Conservation (phyloP, 2,888 invertebrate genomes). For the Drosophila barbarae region DNA sequence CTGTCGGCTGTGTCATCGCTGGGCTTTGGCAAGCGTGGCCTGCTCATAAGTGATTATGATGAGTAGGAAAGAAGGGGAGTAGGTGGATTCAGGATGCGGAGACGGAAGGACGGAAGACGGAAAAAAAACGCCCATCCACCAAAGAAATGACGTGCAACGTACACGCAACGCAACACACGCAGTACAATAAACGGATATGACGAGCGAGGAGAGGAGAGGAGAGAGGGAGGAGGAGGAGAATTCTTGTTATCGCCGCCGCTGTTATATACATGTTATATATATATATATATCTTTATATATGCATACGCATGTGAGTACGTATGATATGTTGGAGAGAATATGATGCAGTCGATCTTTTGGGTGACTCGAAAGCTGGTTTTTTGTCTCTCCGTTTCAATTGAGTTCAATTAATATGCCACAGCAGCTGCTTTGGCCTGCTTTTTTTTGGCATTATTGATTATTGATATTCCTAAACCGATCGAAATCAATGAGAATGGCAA, state of each 20-base stretch:
- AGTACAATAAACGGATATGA: slow-evolving; percentile 37
- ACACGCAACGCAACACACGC: slow-evolving; percentile 38
- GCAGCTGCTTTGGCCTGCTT: slow-evolving; percentile 19
- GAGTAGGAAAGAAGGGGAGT: slow-evolving; percentile 53
- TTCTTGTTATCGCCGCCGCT: slow-evolving; percentile 57
- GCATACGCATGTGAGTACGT: background rate
- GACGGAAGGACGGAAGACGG: background rate
- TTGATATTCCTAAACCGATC: slow-evolving; percentile 5
- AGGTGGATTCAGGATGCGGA: background rate
- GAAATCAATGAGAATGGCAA: background rate
- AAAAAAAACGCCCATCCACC: slow-evolving; percentile 32
- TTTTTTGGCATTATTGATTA: slow-evolving; percentile 6
- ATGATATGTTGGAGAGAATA: background rate
- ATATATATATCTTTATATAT: slow-evolving; percentile 1
- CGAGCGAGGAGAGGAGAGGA: slow-evolving; percentile 2
- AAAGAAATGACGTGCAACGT: slow-evolving; percentile 49
- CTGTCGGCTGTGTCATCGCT: slow-evolving; percentile 56
- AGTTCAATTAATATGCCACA: slow-evolving; percentile 26
- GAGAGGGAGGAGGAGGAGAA: slow-evolving; percentile 23
- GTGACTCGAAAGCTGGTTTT: slow-evolving; percentile 32
- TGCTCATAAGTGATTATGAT: slow-evolving; percentile 75
- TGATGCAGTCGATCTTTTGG: slow-evolving; percentile 34
- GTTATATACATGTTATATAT: slow-evolving; percentile 31
- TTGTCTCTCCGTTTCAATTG: slow-evolving; percentile 14
- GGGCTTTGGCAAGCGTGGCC: slow-evolving; percentile 70